Evolutionary conservation across 2,888 invertebrate genomes (phyloP), one percentile per base, ranked within the genome.

Genomic region (Caradrina clavipalpis): DNA sequence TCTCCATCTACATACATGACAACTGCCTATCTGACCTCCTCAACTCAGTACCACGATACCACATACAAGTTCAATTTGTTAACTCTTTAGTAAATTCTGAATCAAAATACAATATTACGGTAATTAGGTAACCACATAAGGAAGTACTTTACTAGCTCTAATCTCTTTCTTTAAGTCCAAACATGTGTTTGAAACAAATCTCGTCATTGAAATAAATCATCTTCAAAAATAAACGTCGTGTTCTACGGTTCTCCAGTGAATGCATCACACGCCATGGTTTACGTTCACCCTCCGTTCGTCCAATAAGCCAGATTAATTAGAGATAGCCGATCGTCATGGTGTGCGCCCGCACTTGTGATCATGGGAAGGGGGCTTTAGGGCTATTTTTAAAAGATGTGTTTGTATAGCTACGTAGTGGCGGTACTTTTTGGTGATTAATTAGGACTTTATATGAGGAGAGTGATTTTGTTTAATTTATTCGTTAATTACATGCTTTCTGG

Each of bases 241-340:
- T 50, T 53, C 50, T 39, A 47, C 8, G 31, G 59, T 82, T 84
- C 84, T 82, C 84, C 35, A 76, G 82, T 78, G 84, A 84, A 83
- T 58, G 31, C 53, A 13, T 15, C 42, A 47, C 65, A 64, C 59
- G 58, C 17, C 59, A 58, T 54, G 69, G 64, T 71, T 64, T 82
- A 79, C 84, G 64, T 71, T 64, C 84, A 79, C 84, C 65, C 79
- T 73, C 42, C 22, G 21, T 60, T 26, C 53, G 17, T 51, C 62
- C 57, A 58, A 81, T 78, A 74, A 89, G 83, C 81, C 86, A 88
- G 89, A 92, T 93, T 93, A 93, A 94, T 94, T 93, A 91, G 89
- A 88, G 86, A 87, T 89, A 91, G 86, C 81, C 80, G 91, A 92
- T 91, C 88, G 91, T 89, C 86, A 90, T 87, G 89, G 85, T 73